Evolutionary conservation across 1,140 invertebrate genomes (phyloP), one percentile per base, ranked within the genome.

Genomic region (Chironomus striatipennis): DNA sequence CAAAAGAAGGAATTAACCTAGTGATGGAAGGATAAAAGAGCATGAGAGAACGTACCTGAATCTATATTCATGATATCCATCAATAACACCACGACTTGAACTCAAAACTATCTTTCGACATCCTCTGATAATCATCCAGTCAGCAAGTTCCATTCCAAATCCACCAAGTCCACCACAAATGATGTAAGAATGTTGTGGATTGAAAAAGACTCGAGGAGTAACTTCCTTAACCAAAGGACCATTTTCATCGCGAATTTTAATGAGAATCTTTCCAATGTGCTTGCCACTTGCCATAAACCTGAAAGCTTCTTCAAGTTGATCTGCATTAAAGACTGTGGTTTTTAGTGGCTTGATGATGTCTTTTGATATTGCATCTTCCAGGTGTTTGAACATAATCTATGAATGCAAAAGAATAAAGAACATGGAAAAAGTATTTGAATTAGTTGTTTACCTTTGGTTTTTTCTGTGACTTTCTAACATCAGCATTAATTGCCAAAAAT

Each of bases 121-220:
- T 1, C 93, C 93, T 78, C 92, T 84, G 42, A 90, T 80, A 43
- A 93, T 85, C 64, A 96, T 82, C 93, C 93, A 96, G 78, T 94
- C 88, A 1, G 88, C 87, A 64, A 96, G 79, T 81, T 96, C 94
- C 4, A 97, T 83, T 57, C 93, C 93, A 82, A 97, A 93, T 7
- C 93, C 92, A 73, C 92, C 93, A 0, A 95, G 84, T 76, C 94
- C 94, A 74, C 93, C 87, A 4, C 85, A 80, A 0, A 88, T 81
- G 0, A 88, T 77, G 76, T 86, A 87, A 0, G 82, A n/a, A 15
- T 57, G 47, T 81, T 21, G 79, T 47, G 20, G 17, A 24, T 57
- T 47, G 10, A 43, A 72, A 2, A 15, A 72, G 15, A 72, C 18
- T 20, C 9, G 20, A 4, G 20, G 67, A 9, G 8, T n/a, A 24